Percentiles rank a stretch among this genome's conserved stretches.
Evolutionary conservation across 2,113 vertebrate genomes (phyloP).

Genomic region (Columbina picui): DNA sequence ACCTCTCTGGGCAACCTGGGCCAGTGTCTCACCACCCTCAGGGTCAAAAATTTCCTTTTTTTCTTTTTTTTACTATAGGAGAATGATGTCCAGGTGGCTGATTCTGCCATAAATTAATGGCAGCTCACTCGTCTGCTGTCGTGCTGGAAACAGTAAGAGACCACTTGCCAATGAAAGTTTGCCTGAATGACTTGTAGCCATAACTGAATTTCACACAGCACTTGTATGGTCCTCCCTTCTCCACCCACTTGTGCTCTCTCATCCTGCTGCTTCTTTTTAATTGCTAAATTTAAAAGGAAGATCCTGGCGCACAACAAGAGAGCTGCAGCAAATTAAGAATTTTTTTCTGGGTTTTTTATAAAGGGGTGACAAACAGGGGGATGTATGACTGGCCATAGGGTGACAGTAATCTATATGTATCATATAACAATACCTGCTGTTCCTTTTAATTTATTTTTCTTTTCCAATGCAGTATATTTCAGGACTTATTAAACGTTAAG

Average conservation of each 20-base stretch:
- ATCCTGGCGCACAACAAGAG: not conserved
- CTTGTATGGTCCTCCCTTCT: not conserved
- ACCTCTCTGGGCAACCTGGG: not conserved
- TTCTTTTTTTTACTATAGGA: not conserved
- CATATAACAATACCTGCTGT: not conserved
- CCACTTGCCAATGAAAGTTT: conserved; percentile 30
- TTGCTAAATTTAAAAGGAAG: not conserved
- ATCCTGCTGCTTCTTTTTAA: conserved; percentile 4
- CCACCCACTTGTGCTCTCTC: not conserved
- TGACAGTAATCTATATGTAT: not conserved
- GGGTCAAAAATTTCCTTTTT: too few relatives aligned
- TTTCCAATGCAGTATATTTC: not conserved
- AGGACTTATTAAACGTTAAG: conserved; percentile 33
- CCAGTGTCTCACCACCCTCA: too few relatives aligned
- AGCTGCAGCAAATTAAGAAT: not conserved
- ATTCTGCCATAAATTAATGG: conserved; percentile 37
- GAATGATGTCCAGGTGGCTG: conserved; percentile 47
- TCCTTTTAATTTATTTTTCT: not conserved
- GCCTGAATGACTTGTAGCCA: not conserved
- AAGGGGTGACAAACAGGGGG: not conserved
- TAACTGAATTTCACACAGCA: conserved; percentile 35
- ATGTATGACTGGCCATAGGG: fast-evolving
- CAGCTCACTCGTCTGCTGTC: conserved; percentile 28
- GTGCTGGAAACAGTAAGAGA: conserved; percentile 20
- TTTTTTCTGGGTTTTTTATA: not conserved